Percentiles rank a stretch among this genome's conserved stretches.
phyloP scores from a whole-genome alignment of 2,113 vertebrate species.

The Spizaetus ornatus region DNA sequence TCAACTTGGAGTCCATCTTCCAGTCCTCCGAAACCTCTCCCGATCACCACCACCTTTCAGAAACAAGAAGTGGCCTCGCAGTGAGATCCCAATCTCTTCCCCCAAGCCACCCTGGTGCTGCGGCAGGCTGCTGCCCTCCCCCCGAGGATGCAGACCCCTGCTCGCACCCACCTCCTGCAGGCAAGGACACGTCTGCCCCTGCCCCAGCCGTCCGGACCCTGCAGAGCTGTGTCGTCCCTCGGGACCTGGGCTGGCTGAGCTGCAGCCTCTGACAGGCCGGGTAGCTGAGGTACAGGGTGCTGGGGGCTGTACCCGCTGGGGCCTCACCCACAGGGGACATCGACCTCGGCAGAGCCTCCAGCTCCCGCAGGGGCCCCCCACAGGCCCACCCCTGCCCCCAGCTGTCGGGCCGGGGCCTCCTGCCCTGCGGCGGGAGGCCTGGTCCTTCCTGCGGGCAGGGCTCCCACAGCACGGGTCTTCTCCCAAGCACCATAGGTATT shows the following conservation, averaged over 20 bases:
- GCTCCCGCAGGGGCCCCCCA: background rate
- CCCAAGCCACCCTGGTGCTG: background rate
- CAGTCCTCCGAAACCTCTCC: background rate
- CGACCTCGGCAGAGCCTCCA: fast-evolving
- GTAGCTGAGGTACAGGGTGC: too few relatives aligned
- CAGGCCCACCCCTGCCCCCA: background rate
- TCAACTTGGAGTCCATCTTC: background rate
- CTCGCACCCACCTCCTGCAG: too few relatives aligned
- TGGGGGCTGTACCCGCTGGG: background rate
- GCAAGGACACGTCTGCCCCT: background rate
- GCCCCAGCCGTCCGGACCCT: fast-evolving
- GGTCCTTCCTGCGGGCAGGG: too few relatives aligned
- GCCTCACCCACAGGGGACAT: background rate
- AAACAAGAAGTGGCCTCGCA: background rate
- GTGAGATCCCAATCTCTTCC: background rate
- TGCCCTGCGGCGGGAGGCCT: fast-evolving
- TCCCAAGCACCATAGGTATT: background rate
- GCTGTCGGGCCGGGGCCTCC: fast-evolving
- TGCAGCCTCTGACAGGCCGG: fast-evolving
- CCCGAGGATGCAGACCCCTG: background rate
- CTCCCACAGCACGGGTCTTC: fast-evolving
- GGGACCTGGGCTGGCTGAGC: background rate
- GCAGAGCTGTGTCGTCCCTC: background rate
- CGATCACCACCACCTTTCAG: background rate
- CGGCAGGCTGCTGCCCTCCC: background rate